Conservation (phyloP, 2,888 invertebrate genomes). For the Campoplex nolae region DNA sequence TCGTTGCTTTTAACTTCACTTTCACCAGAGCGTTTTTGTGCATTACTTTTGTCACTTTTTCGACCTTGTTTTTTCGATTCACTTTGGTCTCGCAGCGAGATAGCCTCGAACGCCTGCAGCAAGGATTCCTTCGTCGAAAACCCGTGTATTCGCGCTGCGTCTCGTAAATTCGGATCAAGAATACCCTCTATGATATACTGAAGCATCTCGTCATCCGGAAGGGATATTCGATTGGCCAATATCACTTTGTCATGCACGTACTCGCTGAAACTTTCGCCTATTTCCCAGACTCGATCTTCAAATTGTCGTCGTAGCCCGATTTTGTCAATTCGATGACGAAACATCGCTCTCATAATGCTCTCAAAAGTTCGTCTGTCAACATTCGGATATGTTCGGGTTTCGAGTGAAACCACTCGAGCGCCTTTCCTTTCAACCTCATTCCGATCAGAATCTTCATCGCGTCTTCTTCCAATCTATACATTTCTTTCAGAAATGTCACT, state of each 20-base stretch:
- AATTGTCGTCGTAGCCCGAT: slow-evolving; percentile 46
- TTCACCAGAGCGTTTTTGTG: neutral
- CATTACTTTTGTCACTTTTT: neutral
- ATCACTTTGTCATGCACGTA: slow-evolving; percentile 21
- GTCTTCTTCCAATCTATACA: too few species aligned
- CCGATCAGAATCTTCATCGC: slow-evolving; percentile 14
- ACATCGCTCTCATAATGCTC: too few species aligned
- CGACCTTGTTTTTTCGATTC: neutral
- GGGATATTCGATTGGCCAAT: slow-evolving; percentile 58
- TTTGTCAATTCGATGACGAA: slow-evolving; percentile 31
- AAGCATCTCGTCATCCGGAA: slow-evolving; percentile 63
- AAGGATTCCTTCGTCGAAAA: slow-evolving; percentile 56
- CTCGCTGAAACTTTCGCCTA: neutral
- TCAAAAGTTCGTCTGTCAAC: neutral
- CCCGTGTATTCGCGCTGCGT: slow-evolving; percentile 61
- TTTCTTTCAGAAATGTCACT: too few species aligned
- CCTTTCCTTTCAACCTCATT: slow-evolving; percentile 10
- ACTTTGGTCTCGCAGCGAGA: neutral
- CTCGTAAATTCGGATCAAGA: slow-evolving; percentile 56
- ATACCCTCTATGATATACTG: slow-evolving; percentile 64
- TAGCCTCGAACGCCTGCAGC: slow-evolving; percentile 44
- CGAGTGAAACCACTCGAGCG: slow-evolving; percentile 25
- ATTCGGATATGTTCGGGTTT: slow-evolving; percentile 6
- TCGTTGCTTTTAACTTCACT: slow-evolving; percentile 8
- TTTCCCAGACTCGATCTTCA: slow-evolving; percentile 45